Evolutionary conservation across 2,113 vertebrate genomes (phyloP), one percentile per base, ranked within the genome.

Genomic region (Dolichallabes microphthalmus): DNA sequence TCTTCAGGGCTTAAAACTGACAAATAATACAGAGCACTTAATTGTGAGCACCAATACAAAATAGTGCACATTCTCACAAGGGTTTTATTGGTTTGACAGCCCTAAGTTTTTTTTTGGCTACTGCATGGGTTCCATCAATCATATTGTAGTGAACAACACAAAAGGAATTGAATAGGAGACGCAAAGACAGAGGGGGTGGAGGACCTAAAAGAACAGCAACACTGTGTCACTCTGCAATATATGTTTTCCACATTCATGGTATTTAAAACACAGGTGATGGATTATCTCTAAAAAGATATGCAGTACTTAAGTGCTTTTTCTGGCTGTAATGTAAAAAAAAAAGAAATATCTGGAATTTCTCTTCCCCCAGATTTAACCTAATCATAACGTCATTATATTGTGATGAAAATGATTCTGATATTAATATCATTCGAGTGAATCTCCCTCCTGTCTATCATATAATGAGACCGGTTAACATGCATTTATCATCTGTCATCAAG

Each of bases 71-170:
- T 25, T 25, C 25, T 53, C 55, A 79, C 57, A 25, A 79, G 25
- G 30, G 32, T 79, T 79, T 57, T 79, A 39, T 77, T 77, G 35
- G 30, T 79, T 60, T 79, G 55, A 79, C 55, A 39, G 76, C 55
- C 20, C 55, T 60, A 60, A 79, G 9, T 25, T 60, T 79, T 79
- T 58, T 19, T 79, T 25, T 32, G 35, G 45, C 52, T 39, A 71
- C 30, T n/a, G n/a, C 81, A n/a, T 32, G 19, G 32, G 35, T 14
- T 25, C 27, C 50, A 71, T 82, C 66, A 71, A 71, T 52, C 30
- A 58, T 4, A 57, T 15, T 39, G 22, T n/a, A 58, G 20, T 58
- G 66, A 71, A 53, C 63, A 68, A 68, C 50, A 60, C 25, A 53
- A 55, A 68, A 71, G 64, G 19, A 69, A 30, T 11, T 82, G 81